Conservation (phyloP, 2,888 invertebrate genomes). For the Oxytorus armatus region DNA sequence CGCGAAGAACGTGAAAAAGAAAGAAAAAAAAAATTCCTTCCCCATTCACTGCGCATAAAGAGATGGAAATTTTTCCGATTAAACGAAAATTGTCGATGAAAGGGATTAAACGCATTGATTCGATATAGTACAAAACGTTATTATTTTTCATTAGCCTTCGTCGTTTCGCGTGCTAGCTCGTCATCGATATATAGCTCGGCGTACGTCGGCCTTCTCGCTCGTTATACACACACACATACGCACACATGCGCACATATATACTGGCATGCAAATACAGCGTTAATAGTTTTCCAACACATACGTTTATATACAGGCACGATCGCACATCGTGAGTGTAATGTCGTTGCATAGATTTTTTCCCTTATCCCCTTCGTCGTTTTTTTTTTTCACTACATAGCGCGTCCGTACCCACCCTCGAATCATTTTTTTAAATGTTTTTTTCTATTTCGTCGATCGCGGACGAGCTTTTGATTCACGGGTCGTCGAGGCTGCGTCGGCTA, state of each 20-base stretch:
- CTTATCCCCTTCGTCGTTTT: constrained; percentile 16
- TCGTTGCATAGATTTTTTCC: constrained; percentile 56
- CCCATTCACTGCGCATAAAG: neutral
- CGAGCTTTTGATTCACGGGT: constrained; percentile 72
- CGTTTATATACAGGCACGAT: constrained; percentile 4
- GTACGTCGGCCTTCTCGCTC: constrained; percentile 63
- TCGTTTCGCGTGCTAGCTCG: constrained; percentile 25
- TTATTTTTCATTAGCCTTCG: constrained; percentile 47
- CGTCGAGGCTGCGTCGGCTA: constrained; percentile 62
- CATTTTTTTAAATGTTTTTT: constrained; percentile 60
- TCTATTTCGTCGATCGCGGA: constrained; percentile 68
- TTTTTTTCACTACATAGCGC: constrained; percentile 11
- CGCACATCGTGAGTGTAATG: constrained; percentile 50
- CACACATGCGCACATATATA: constrained; percentile 6
- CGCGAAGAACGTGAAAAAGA: too few relatives aligned
- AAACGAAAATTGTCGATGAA: constrained; percentile 14
- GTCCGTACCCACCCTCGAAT: constrained; percentile 48
- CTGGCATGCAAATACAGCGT: neutral
- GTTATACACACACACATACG: constrained; percentile 13
- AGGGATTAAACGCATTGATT: neutral
- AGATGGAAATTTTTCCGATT: neutral
- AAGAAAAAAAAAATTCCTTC: too few relatives aligned
- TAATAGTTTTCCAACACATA: neutral
- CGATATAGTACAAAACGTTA: neutral
- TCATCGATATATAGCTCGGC: constrained; percentile 25